phyloP scores from a whole-genome alignment of 2,888 invertebrate genomes.

The Pammene fasciana region DNA sequence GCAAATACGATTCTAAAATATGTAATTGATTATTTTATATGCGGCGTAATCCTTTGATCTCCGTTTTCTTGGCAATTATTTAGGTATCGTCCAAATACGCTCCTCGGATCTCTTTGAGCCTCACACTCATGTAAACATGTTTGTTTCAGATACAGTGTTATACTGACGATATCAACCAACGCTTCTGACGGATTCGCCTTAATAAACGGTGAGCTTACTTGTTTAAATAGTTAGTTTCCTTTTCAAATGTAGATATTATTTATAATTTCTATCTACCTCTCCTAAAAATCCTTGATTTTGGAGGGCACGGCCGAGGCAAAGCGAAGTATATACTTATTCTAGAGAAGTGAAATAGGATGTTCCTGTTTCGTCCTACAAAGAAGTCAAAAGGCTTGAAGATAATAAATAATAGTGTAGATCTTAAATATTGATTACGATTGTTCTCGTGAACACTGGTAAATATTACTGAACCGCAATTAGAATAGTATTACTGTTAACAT shows the following conservation, averaged over 20 bases:
- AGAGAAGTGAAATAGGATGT: too few relatives aligned
- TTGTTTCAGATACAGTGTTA: constrained; percentile 76
- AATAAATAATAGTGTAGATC: too few relatives aligned
- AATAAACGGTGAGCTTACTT: constrained; percentile 70
- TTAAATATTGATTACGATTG: too few relatives aligned
- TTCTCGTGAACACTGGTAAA: too few relatives aligned
- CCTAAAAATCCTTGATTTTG: too few relatives aligned
- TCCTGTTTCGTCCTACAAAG: too few relatives aligned
- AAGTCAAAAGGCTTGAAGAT: too few relatives aligned
- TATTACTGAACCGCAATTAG: too few relatives aligned
- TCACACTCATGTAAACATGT: constrained; percentile 40
- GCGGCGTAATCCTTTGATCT: constrained; percentile 10
- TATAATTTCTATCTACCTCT: too few relatives aligned
- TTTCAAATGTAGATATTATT: background rate
- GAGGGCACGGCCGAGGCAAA: too few relatives aligned
- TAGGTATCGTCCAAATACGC: constrained; percentile 8
- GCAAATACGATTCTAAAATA: constrained; percentile 41
- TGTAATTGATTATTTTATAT: background rate
- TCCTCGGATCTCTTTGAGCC: constrained; percentile 16
- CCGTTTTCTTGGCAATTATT: constrained; percentile 13
- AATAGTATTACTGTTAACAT: too few relatives aligned
- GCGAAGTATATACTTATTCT: too few relatives aligned
- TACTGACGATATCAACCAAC: constrained; percentile 75
- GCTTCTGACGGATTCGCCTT: constrained; percentile 73
- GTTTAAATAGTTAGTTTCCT: constrained; percentile 5